Conservation (phyloP, 2,888 invertebrate species). For the Clistopyga incitator region DNA sequence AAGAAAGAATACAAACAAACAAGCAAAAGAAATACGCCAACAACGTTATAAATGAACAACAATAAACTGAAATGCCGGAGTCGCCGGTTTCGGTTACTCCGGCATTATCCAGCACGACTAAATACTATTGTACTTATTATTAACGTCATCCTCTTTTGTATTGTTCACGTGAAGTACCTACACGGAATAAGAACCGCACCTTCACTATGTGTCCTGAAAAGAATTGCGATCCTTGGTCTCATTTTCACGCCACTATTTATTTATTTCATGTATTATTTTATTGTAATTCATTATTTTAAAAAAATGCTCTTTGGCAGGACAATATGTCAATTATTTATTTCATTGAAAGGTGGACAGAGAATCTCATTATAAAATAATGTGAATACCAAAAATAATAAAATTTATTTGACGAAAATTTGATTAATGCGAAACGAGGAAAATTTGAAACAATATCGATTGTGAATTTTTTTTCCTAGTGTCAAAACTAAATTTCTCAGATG, state of each 20-base stretch:
- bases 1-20: no score
- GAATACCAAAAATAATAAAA: no score
- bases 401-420: no score
- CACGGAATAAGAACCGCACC: constrained; percentile 1
- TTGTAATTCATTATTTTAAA: no score
- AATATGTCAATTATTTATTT: no score
- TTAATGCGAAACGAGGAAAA: no score
- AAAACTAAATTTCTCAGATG: no score
- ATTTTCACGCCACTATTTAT: not conserved
- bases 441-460: no score
- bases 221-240: not conserved
- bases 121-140: constrained; percentile 27
- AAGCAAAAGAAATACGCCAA: constrained; percentile 69
- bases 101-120: constrained; percentile 70
- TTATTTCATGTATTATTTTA: not conserved
- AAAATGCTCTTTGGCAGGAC: no score
- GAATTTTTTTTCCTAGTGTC: no score
- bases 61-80: constrained; percentile 77
- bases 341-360: no score
- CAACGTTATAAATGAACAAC: constrained; percentile 72
- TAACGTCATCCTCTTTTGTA: constrained; percentile 7
- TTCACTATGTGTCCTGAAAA: not conserved
- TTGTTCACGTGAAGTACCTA: constrained; percentile 3
- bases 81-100: constrained; percentile 61
- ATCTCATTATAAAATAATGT: no score